phyloP scores from a whole-genome alignment of 2,113 vertebrate genomes.

The Ivindomyrus marchei region DNA sequence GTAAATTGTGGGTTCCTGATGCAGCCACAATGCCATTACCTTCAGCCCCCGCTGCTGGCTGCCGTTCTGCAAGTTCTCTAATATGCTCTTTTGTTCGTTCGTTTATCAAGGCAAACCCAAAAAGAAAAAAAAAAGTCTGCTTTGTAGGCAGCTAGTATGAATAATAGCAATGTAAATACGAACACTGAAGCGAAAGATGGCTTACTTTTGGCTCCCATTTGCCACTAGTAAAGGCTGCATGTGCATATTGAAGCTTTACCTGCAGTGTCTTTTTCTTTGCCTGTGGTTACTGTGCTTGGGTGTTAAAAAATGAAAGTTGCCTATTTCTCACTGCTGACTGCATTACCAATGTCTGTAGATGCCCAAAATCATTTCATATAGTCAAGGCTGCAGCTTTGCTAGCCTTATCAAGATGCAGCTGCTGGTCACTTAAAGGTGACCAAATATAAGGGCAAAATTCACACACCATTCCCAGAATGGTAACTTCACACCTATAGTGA shows the following conservation, averaged over 20 bases:
- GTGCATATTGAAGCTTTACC: neutral
- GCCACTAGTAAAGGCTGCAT: neutral
- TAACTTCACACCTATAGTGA: neutral
- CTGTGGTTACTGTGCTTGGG: neutral
- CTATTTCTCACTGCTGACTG: neutral
- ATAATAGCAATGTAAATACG: neutral
- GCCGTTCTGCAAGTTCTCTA: neutral
- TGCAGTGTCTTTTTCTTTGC: neutral
- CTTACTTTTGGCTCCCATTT: neutral
- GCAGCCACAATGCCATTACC: neutral
- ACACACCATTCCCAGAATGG: neutral
- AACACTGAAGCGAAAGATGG: neutral
- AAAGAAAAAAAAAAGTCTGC: neutral
- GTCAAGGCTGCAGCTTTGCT: neutral
- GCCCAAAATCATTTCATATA: neutral
- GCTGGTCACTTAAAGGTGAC: neutral
- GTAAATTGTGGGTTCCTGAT: neutral
- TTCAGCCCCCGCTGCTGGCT: neutral
- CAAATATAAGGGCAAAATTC: neutral
- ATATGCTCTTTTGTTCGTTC: neutral
- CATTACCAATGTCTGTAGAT: no score
- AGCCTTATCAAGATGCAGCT: neutral
- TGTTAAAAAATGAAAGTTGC: neutral
- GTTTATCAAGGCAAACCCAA: neutral
- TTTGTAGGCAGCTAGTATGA: neutral